Evolutionary conservation across 2,888 invertebrate genomes (phyloP).

Genomic region (Hedya salicella): DNA sequence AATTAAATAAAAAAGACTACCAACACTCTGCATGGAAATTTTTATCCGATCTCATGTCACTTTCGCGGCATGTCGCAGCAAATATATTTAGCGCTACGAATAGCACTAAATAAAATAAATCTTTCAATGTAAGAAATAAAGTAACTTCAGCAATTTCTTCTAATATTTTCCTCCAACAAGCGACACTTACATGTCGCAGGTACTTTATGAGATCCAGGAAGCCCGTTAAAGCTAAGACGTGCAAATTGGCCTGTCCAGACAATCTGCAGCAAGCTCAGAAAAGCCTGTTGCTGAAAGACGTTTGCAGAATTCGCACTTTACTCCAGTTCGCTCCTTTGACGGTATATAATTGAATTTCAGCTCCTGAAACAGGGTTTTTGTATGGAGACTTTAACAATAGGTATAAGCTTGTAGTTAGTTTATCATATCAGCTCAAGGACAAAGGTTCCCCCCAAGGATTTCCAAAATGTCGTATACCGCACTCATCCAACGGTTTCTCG

Average conservation of each 20-base stretch:
- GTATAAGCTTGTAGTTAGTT: background rate
- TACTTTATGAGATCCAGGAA: background rate
- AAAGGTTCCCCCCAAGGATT: no score
- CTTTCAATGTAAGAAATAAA: background rate
- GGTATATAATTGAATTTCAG: slow-evolving; percentile 17
- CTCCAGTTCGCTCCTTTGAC: slow-evolving; percentile 12
- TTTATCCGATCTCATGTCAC: no score
- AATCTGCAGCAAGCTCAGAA: background rate
- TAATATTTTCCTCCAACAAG: background rate
- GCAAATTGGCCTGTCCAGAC: slow-evolving; percentile 1
- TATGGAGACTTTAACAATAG: background rate
- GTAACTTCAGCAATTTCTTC: background rate
- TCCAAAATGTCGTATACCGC: no score
- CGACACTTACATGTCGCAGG: background rate
- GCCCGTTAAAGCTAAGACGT: background rate
- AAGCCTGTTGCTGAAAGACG: background rate
- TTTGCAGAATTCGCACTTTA: slow-evolving; percentile 11
- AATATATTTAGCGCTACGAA: no score
- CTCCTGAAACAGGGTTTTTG: background rate
- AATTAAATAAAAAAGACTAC: no score
- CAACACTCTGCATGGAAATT: no score
- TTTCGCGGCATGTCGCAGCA: no score
- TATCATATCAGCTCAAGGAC: no score
- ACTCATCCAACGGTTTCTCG: no score
- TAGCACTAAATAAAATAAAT: no score